A percentile compares a stretch with the other conserved stretches of the same genome.
These are phyloP conservation scores for Pammene aurita DNA, from an alignment of 2,888 invertebrate genomes.

Conservation along the genomic window DNA sequence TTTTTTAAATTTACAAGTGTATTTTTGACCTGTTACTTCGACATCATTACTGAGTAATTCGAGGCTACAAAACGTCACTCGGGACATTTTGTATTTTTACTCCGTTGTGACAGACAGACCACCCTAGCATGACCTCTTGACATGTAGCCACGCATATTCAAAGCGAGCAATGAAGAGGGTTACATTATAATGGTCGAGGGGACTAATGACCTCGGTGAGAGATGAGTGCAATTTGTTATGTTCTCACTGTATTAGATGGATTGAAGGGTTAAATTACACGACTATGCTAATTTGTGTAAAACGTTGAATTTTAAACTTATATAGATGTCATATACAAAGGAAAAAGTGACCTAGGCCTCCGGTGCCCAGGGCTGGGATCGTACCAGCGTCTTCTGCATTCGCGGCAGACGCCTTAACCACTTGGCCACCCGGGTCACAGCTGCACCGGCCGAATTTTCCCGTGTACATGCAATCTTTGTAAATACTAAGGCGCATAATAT, in stretches of 20 bases:
- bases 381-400: too few species aligned
- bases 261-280: constrained; percentile 33
- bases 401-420: too few species aligned
- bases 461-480: too few species aligned
- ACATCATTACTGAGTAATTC: constrained; percentile 61
- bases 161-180: constrained; percentile 43
- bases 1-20: too few species aligned
- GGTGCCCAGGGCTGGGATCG: too few species aligned
- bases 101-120: constrained; percentile 37
- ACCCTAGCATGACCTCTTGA: constrained; percentile 35
- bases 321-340: too few species aligned
- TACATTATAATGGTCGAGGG: constrained; percentile 51
- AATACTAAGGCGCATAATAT: too few species aligned
- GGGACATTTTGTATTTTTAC: constrained; percentile 56
- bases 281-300: constrained; percentile 22
- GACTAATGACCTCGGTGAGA: constrained; percentile 66
- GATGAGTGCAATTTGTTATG: constrained; percentile 66
- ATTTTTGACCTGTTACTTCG: constrained; percentile 41
- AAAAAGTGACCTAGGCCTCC: too few species aligned
- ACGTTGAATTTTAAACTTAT: neutral
- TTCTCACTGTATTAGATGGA: constrained; percentile 46
- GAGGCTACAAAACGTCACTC: constrained; percentile 54
- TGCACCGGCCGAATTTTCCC: too few species aligned
- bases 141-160: constrained; percentile 18
- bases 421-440: too few species aligned